Percentiles rank a stretch among this genome's conserved stretches.
Conservation (phyloP, 1,140 invertebrate genomes). For the Planococcus citri region DNA sequence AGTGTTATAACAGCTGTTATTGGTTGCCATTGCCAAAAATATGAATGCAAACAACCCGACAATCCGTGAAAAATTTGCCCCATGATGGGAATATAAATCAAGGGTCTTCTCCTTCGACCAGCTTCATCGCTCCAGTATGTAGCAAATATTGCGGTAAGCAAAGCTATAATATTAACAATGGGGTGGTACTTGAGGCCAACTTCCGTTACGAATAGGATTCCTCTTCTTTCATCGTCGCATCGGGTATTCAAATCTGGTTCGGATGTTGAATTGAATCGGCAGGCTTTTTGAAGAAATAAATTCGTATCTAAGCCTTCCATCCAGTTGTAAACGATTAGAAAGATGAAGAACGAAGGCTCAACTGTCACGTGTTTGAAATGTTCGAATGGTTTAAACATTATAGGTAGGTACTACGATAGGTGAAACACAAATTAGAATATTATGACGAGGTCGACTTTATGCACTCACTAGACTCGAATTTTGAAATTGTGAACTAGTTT, state of each 20-base stretch:
- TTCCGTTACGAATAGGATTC: neutral
- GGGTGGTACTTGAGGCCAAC: neutral
- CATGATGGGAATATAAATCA: constrained; percentile 34
- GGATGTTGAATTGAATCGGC: neutral
- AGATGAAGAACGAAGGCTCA: neutral
- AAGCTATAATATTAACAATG: no score
- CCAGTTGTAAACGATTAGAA: neutral
- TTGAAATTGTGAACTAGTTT: no score
- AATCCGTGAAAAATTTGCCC: constrained; percentile 22
- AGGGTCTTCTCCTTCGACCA: constrained; percentile 33
- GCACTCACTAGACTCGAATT: no score
- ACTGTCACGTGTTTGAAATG: neutral
- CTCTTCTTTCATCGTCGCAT: neutral
- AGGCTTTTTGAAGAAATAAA: neutral
- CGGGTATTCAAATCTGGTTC: neutral
- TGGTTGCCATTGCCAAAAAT: neutral
- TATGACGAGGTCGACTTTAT: no score
- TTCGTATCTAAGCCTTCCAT: neutral
- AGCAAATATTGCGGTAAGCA: no score
- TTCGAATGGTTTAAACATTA: no score
- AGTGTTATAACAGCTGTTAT: neutral
- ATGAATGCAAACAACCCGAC: neutral
- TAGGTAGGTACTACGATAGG: no score
- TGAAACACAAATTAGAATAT: no score
- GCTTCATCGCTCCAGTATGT: constrained; percentile 27